These are phyloP conservation scores for Ctenomys sociabilis DNA, from an alignment of 2,113 vertebrate genomes.

Conservation along the genomic window DNA sequence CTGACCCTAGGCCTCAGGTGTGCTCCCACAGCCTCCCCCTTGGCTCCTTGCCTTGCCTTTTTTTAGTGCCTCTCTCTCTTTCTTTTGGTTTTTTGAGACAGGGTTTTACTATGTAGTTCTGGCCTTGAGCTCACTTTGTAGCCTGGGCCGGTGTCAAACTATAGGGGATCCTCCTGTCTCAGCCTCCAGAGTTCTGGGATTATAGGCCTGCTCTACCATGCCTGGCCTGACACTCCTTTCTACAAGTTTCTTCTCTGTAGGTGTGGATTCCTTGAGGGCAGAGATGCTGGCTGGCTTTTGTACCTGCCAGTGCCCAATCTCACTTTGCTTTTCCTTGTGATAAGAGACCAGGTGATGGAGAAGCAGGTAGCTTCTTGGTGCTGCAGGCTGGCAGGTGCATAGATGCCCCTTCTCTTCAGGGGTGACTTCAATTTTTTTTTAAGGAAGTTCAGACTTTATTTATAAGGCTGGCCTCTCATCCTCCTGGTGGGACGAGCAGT, in stretches of 20 bases:
- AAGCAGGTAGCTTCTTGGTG: neutral
- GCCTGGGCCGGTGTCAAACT: neutral
- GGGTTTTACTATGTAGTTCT: neutral
- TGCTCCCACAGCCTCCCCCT: neutral
- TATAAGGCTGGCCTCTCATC: neutral
- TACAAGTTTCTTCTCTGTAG: neutral
- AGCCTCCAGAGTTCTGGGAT: neutral
- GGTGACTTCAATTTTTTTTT: neutral
- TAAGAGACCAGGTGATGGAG: neutral
- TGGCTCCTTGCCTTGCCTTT: neutral
- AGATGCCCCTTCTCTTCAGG: neutral
- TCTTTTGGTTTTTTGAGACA: neutral
- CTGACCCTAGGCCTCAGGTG: neutral
- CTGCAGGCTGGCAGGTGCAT: neutral
- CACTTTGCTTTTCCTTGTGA: neutral
- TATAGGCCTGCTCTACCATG: neutral
- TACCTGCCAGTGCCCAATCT: neutral
- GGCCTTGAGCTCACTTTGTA: neutral
- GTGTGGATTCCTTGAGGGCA: neutral
- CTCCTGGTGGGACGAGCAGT: neutral
- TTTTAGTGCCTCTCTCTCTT: neutral
- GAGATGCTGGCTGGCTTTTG: neutral
- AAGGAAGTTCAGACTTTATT: conserved; percentile 67
- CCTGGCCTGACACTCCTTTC: neutral
- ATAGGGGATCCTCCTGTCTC: neutral